Percentiles rank a stretch among this genome's conserved stretches.
Evolutionary conservation across 2,888 invertebrate genomes (phyloP).

Genomic region (Drosophila borealis): DNA sequence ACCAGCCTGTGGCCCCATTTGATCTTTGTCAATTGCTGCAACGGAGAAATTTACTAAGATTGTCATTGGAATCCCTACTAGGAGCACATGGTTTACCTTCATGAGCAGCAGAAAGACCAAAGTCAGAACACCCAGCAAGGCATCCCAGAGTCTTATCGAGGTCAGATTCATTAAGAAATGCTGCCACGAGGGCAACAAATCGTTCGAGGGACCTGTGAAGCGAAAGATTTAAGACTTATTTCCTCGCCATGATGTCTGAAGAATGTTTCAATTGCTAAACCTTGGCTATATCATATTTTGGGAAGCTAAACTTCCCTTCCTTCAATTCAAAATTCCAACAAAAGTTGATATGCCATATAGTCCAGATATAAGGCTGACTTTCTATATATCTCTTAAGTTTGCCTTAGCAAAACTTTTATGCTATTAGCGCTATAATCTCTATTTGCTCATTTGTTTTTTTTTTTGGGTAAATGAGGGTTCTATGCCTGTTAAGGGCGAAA

Average conservation of each 20-base stretch:
- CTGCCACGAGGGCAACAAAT: constrained; percentile 88
- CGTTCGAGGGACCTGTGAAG: constrained; percentile 86
- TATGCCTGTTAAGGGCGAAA: not conserved
- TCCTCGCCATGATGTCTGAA: not conserved
- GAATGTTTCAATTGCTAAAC: not conserved
- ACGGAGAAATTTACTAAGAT: constrained; percentile 10
- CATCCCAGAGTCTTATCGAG: constrained; percentile 88
- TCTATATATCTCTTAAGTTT: too few species aligned
- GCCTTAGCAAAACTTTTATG: not conserved
- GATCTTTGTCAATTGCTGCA: constrained; percentile 86
- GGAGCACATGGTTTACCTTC: constrained; percentile 86
- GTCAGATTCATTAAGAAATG: constrained; percentile 88
- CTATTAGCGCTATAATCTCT: not conserved
- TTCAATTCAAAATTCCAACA: too few species aligned
- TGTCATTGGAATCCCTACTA: not conserved
- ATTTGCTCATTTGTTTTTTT: not conserved
- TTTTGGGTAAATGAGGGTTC: not conserved
- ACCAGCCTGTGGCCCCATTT: constrained; percentile 71
- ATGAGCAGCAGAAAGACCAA: constrained; percentile 88
- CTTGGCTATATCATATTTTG: too few species aligned
- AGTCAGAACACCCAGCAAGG: constrained; percentile 88
- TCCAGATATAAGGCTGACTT: too few species aligned
- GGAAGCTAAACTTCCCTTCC: too few species aligned
- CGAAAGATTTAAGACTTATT: not conserved
- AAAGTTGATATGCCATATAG: too few species aligned